Base-by-base conservation (phyloP, 2,113 vertebrate genomes). In the Tenrec ecaudatus region DNA sequence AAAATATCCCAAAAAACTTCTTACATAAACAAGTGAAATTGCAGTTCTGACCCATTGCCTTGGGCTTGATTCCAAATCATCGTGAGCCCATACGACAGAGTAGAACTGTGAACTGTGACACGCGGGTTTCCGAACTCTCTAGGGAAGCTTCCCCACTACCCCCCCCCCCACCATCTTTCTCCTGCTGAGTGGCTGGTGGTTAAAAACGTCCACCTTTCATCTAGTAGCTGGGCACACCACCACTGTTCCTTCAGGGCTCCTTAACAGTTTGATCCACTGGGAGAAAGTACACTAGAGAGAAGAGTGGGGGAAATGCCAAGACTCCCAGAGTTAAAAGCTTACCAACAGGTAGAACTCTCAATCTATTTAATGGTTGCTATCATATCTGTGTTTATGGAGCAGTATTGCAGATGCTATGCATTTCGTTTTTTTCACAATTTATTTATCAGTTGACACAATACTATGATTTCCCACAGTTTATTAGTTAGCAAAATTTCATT, bases 401-500 rank as follows among this genome's bases (percentile, higher is more conserved):
- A 57, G 14, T 90, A 43, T 66, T 71, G 2, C n/a, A 89, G 17
- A 75, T 57, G 19, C 33, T 82, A 22, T 19, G 75, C 31, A 83
- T 88, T 81, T 91, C 53, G 69, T 73, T 84, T 25, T 75, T 40
- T n/a, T 68, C 20, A 88, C 47, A 8, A 82, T 76, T 85, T 77
- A 1, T 58, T 73, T 60, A 73, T 53, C 9, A 89, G n/a, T 1
- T 20, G 16, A 15, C 71, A 78, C 17, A 40, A 77, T 85, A 92
- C 76, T 53, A 29, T 33, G 6, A 62, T 73, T 58, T 86, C 68
- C 57, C 47, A n/a, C 16, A 79, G 11, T 23, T n/a, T 80, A 6
- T 79, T 90, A 60, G 80, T 16, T 76, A 89, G 76, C 8, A 69
- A 85, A 83, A 6, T 85, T 58, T 79, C 1, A 29, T 81, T 77